These are phyloP conservation scores for Cassiopea xamachana DNA, from an alignment of 30 jellyfish, hydroid and myxozoan species.

Conservation along the genomic window DNA sequence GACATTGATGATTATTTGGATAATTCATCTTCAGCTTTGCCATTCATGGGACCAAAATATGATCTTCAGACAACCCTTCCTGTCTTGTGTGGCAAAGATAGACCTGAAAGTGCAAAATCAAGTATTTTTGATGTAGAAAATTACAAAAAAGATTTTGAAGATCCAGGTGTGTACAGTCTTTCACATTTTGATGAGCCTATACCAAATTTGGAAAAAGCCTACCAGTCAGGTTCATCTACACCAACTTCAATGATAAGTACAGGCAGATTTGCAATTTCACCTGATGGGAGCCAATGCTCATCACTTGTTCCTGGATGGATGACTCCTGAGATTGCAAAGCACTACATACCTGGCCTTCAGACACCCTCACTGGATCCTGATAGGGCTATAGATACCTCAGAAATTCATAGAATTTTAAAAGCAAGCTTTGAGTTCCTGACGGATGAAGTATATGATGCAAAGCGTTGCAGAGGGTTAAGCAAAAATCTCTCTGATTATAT, in stretches of 20 bases:
- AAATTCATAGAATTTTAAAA: conserved; percentile 42
- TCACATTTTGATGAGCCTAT: conserved; percentile 88
- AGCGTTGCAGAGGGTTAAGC: conserved; percentile 69
- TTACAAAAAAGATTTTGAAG: conserved; percentile 53
- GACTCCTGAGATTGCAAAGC: conserved; percentile 68
- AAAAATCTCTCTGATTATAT: conserved; percentile 81
- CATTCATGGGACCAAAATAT: neutral
- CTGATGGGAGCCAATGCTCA: conserved; percentile 57
- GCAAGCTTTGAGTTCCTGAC: conserved; percentile 50
- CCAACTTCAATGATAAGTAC: conserved; percentile 73
- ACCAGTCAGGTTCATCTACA: conserved; percentile 61
- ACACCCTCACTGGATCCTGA: conserved; percentile 81
- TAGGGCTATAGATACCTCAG: conserved; percentile 31
- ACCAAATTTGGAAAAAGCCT: conserved; percentile 51
- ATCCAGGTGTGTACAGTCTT: conserved; percentile 79
- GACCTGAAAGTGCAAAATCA: conserved; percentile 39
- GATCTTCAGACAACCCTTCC: conserved; percentile 69
- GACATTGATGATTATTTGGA: conserved; percentile 68
- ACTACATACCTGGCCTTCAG: conserved; percentile 64
- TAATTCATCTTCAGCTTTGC: neutral
- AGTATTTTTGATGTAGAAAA: conserved; percentile 67
- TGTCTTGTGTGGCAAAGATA: conserved; percentile 78
- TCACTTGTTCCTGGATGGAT: conserved; percentile 54
- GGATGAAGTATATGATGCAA: conserved; percentile 62
- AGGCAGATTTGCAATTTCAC: conserved; percentile 69